A percentile compares a stretch with the other conserved stretches of the same genome.
Conservation (phyloP, 2,113 vertebrate species). For the Albula glossodonta region DNA sequence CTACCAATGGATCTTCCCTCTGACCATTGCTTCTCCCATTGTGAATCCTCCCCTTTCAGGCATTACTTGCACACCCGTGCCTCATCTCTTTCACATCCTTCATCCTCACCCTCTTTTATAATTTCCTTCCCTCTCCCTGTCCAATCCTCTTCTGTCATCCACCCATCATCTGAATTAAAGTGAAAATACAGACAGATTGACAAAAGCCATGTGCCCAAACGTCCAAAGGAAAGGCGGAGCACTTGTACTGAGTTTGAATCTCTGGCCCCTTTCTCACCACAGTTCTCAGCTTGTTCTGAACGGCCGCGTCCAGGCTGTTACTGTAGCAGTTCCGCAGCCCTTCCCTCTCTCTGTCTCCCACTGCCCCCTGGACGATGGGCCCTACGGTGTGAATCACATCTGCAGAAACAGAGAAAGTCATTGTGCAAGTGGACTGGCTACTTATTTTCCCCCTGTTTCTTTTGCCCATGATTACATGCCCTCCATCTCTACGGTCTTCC, state of each 20-base stretch:
- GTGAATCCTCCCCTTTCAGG: neutral
- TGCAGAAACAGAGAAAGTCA: conserved; percentile 43
- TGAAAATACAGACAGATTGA: neutral
- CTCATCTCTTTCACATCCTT: neutral
- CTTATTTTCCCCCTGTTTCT: neutral
- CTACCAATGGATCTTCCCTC: neutral
- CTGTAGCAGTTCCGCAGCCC: conserved; percentile 79
- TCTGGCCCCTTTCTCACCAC: conserved; percentile 65
- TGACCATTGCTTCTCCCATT: neutral
- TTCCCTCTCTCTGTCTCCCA: conserved; percentile 54
- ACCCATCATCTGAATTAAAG: neutral
- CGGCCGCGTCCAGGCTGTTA: conserved; percentile 72
- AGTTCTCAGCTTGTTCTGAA: conserved; percentile 67
- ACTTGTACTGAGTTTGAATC: neutral
- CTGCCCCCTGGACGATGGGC: conserved; percentile 71
- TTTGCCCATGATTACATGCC: conserved; percentile 16
- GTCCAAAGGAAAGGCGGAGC: neutral
- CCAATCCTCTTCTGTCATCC: neutral
- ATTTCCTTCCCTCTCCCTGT: neutral
- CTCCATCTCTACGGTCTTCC: conserved; percentile 15
- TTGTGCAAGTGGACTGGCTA: too few species aligned
- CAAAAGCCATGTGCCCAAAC: neutral
- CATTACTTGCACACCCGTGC: neutral
- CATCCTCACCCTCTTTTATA: neutral
- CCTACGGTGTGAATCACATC: conserved; percentile 89